phyloP scores from a whole-genome alignment of 2,113 vertebrate genomes.

The Orientallactaga bullata region DNA sequence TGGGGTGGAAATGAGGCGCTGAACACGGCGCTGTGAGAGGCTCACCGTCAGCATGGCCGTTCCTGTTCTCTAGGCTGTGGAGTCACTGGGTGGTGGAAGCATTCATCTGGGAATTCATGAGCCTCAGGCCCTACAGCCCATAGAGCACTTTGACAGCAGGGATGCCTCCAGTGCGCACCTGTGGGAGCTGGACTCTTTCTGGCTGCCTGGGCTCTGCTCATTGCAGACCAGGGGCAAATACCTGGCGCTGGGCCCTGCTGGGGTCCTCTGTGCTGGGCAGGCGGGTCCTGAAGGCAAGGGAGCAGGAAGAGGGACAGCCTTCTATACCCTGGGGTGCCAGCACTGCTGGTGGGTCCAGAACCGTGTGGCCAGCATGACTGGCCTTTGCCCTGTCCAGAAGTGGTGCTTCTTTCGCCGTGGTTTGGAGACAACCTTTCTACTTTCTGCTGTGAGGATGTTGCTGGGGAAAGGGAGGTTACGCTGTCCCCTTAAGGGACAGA shows the following conservation, averaged over 20 bases:
- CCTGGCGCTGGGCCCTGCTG: not conserved
- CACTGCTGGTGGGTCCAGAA: accelerated
- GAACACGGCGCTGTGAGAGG: accelerated
- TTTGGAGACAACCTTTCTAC: not conserved
- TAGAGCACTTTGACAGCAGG: accelerated
- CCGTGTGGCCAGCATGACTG: not conserved
- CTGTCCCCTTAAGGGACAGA: not conserved
- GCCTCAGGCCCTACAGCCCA: not conserved
- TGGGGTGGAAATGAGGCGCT: not conserved
- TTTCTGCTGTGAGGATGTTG: not conserved
- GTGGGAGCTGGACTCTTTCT: accelerated
- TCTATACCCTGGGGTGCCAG: accelerated
- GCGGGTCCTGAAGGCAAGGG: not conserved
- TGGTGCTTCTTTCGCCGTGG: not conserved
- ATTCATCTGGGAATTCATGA: accelerated
- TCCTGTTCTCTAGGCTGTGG: accelerated
- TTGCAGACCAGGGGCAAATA: no score
- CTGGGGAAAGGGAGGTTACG: not conserved
- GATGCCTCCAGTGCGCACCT: accelerated
- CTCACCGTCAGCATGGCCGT: accelerated
- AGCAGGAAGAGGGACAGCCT: accelerated
- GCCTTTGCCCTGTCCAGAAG: not conserved
- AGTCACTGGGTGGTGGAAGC: not conserved
- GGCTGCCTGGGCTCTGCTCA: accelerated
- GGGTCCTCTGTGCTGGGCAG: no score